phyloP scores from a whole-genome alignment of 2,797 vertebrate species.

The Syndactyla subalaris region DNA sequence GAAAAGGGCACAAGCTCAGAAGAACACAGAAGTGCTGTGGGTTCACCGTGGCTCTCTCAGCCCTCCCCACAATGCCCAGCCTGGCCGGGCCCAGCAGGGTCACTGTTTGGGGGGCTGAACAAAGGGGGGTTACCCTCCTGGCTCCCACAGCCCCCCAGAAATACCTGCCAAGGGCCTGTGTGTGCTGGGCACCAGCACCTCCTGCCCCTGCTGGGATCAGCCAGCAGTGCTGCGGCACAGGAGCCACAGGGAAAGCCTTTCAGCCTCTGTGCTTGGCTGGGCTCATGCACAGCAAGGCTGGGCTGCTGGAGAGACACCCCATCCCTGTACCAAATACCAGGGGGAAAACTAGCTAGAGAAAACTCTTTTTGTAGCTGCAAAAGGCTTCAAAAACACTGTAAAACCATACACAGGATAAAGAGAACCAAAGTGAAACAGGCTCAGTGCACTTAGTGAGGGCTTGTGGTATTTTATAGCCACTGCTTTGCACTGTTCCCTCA shows the following conservation, averaged over 20 bases:
- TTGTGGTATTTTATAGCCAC: background rate
- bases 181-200: background rate
- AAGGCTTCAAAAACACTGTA: background rate
- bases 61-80: background rate
- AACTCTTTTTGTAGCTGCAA: background rate
- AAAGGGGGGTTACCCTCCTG: too few relatives aligned
- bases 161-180: background rate
- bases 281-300: background rate
- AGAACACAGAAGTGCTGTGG: too few relatives aligned
- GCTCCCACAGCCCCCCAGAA: background rate
- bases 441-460: background rate
- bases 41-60: too few relatives aligned
- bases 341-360: constrained; percentile 8
- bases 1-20: background rate
- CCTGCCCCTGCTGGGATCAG: background rate
- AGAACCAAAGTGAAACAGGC: background rate
- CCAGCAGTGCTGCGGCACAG: too few relatives aligned
- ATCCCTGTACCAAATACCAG: constrained; percentile 3
- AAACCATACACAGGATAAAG: background rate
- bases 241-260: background rate
- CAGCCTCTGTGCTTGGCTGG: constrained; percentile 28
- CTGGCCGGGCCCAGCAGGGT: background rate
- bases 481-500: background rate
- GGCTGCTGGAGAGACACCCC: constrained; percentile 10
- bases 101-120: too few relatives aligned